Evolutionary conservation across 2,797 vertebrate genomes (phyloP), one percentile per base, ranked within the genome.

Genomic region (Fratercula arctica): DNA sequence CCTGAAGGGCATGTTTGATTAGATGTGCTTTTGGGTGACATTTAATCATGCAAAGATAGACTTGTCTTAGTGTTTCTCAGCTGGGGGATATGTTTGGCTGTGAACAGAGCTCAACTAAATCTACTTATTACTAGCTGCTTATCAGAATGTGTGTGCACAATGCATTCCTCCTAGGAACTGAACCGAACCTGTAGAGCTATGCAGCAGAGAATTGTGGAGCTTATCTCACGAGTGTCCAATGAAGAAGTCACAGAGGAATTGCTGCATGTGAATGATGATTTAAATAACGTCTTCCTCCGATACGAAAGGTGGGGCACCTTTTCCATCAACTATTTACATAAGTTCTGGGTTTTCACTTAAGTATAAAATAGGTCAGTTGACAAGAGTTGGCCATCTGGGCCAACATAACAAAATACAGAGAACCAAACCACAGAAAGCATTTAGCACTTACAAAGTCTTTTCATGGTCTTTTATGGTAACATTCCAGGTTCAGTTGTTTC

Each of bases 241-340:
- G 99, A 99, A 97, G 98, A 99, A 33, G 99, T 99, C 97, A 99
- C 99, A 0, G 99, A 99, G 97, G 99, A 99, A 95, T 98, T 99
- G 93, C 98, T 99, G 85, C 99, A 99, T 0, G 99, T 99, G 93
- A 99, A 99, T 5, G 99, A 99, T 4, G 99, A 99, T 97, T 98
- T 99, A 97, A 99, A 99, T 97, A 99, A 99, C 6, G 99, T 99
- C 95, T 99, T 99, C 97, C 98, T 99, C 31, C 98, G 99, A 95
- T 99, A 99, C 0, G 99, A 99, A 96, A 99, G 99, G 99, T 99
- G 91, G 57, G 96, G 43, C 60, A 80, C 21, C 39, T 89, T 69
- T 85, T 75, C 57, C 74, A 12, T 41, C 54, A 51, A 2, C 35
- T 48, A 2, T 46, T 69, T 81, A 5, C 33, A 13, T 61, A 85